Evolutionary conservation across 2,797 vertebrate species (phyloP), one percentile per base, ranked within the genome.

Genomic region (Naso thynnoides): DNA sequence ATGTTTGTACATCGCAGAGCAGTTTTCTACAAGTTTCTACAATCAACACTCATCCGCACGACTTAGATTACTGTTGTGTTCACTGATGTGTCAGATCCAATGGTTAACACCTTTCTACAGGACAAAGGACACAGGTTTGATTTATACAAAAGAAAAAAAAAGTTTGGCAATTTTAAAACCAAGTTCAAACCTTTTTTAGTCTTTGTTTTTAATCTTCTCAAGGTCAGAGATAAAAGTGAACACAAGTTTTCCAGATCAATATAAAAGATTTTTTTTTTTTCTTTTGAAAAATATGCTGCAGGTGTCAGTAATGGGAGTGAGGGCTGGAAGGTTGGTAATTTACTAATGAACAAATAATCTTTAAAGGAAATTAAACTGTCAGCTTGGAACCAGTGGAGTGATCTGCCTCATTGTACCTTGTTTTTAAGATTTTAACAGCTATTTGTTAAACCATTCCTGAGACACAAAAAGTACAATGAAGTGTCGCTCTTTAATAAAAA

Each of bases 21-120:
- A 29, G 67, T 70, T 81, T 84, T 8, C 19, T 48, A 38, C 1
- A 72, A 44, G 23, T 78, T 83, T 79, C 16, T 47, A 41, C 26
- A 44, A 58, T 4, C 26, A 11, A 6, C 0, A 2, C 44, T 73
- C n/a, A 48, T 62, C 23, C 13, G 29, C n/a, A 7, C 6, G 36
- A 47, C 42, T 78, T 45, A 33, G 38, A 64, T 55, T 27, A 42
- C 10, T 16, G 48, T 56, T 44, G 54, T 63, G 64, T 76, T 68
- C 59, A 67, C 53, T 50, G 58, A 61, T 70, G 64, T 62, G 47
- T 48, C 36, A 38, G 56, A n/a, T 50, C 29, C 47, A 21, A 41
- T 50, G 44, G 14, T 52, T 23, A 27, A 31, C 56, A 49, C 23
- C 23, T 58, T 49, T 33, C 16, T 6, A 36, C 9, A 53, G 54